Conservation (phyloP, 2,888 invertebrate genomes). For the Drosophila anomalipes region DNA sequence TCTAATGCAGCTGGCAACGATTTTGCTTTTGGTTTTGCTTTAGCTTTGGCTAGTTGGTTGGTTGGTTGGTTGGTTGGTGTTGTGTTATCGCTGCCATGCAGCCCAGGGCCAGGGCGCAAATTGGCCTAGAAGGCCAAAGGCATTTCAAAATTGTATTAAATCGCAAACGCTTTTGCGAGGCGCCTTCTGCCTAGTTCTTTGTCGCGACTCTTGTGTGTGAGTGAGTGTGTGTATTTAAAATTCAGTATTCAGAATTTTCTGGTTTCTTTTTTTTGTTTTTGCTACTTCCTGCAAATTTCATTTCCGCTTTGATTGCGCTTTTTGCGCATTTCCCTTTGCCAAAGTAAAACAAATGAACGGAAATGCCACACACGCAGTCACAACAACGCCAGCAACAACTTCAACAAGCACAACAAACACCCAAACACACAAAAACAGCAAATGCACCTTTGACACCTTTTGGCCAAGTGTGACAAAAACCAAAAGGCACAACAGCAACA, state of each 20-base stretch:
- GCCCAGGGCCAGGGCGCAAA: conserved; percentile 55
- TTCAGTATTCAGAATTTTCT: conserved; percentile 52
- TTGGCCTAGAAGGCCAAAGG: conserved; percentile 74
- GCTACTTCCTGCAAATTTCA: conserved; percentile 80
- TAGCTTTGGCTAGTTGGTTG: conserved; percentile 4
- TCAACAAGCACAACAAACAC: conserved; percentile 37
- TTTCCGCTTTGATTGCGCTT: conserved; percentile 82
- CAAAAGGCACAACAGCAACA: conserved; percentile 35
- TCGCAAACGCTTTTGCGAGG: conserved; percentile 56
- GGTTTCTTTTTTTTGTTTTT: conserved; percentile 31
- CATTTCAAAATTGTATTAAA: conserved; percentile 79
- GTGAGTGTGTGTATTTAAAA: conserved; percentile 53
- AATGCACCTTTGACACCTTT: conserved; percentile 79
- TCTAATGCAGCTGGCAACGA: conserved; percentile 55
- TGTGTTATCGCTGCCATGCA: conserved; percentile 75
- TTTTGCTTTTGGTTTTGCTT: conserved; percentile 33
- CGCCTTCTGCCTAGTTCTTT: conserved; percentile 46
- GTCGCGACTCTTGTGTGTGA: conserved; percentile 42
- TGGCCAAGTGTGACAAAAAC: conserved; percentile 75
- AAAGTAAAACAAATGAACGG: conserved; percentile 81
- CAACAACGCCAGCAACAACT: conserved; percentile 42
- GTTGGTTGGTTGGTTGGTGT: conserved; percentile 16
- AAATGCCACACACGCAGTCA: conserved; percentile 77
- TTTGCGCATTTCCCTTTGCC: conserved; percentile 72
- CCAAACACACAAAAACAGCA: conserved; percentile 34